Evolutionary conservation across 2,888 invertebrate species (phyloP), one percentile per base, ranked within the genome.

Genomic region (Ditula angustiorana): DNA sequence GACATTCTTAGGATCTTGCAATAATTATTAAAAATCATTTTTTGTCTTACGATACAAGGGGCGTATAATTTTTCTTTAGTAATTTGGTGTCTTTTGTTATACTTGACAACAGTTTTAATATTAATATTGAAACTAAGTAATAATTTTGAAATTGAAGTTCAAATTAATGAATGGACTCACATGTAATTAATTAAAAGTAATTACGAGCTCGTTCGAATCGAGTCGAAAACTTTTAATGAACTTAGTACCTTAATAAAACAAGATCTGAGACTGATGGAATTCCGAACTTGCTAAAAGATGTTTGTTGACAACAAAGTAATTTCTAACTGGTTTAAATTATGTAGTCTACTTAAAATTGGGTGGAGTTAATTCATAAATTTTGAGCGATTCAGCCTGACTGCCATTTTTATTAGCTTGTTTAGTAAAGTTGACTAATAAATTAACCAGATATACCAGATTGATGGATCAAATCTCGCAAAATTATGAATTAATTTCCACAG

Each of bases 131-230:
- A n/a, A n/a, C n/a, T n/a, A n/a, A n/a, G 37, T 41, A 19, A 10
- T 41, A 19, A 19, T 41, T 8, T 41, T 4, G 16, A 41, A 10
- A 11, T 7, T 1, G 16, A 57, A 62, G 26, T 56, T 24, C 11
- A 26, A 47, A 21, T 21, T 49, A 30, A 55, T 49, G 19, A 55
- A 55, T 28, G 21, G 55, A 11, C 47, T 55, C 47, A 47, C 55
- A 62, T 56, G 16, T 62, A 63, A 63, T 58, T 57, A 63, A 52
- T 33, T 72, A 58, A 66, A 56, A 44, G 47, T 58, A 74, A 66
- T 63, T 73, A 66, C 50, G 35, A 47, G 57, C 60, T 53, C 37
- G 44, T 57, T 52, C 49, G 60, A 68, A 53, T 56, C 49, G 33
- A 30, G 41, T 46, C 56, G 46, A 7, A 35, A 55, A 63, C 57